phyloP scores from a whole-genome alignment of 37 sponge, comb jelly and placozoan species.

The Geodia barretti region DNA sequence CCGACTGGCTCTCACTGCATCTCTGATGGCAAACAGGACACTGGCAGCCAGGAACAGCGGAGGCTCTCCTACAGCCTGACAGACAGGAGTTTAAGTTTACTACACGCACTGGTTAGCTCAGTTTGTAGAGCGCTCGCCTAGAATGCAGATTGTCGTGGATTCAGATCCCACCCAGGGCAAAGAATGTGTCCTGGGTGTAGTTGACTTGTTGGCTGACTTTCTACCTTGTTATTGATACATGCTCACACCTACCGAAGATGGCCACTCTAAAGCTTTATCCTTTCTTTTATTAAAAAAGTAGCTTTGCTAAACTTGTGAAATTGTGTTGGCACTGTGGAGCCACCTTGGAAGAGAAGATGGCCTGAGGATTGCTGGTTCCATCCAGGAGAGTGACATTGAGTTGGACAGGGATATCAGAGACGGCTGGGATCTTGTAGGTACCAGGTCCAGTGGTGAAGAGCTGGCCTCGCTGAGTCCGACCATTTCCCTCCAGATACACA shows the following conservation, averaged over 20 bases:
- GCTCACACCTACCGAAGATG: no score
- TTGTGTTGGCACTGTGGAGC: no score
- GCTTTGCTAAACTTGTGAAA: no score
- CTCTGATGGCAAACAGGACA: conserved; percentile 86
- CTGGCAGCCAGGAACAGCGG: conserved; percentile 86
- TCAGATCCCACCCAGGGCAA: no score
- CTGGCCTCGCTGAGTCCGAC: conserved; percentile 38
- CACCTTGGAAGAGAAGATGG: conserved; percentile 84
- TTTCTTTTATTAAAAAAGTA: no score
- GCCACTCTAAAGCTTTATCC: no score
- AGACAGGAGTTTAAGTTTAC: not conserved
- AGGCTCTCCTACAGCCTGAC: conserved; percentile 88
- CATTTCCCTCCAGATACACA: conserved; percentile 64
- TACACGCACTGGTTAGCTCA: no score
- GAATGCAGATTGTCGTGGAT: no score
- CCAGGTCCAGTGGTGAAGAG: conserved; percentile 77
- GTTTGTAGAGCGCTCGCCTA: no score
- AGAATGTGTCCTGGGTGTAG: no score
- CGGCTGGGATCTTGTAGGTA: conserved; percentile 82
- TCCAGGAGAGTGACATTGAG: conserved; percentile 78
- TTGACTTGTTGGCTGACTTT: no score
- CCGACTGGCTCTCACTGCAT: conserved; percentile 67
- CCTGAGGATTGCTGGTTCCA: conserved; percentile 64
- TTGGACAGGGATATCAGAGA: conserved; percentile 67
- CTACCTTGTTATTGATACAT: no score